Evolutionary conservation across 2,113 vertebrate species (phyloP).

Genomic region (Bufo bufo): DNA sequence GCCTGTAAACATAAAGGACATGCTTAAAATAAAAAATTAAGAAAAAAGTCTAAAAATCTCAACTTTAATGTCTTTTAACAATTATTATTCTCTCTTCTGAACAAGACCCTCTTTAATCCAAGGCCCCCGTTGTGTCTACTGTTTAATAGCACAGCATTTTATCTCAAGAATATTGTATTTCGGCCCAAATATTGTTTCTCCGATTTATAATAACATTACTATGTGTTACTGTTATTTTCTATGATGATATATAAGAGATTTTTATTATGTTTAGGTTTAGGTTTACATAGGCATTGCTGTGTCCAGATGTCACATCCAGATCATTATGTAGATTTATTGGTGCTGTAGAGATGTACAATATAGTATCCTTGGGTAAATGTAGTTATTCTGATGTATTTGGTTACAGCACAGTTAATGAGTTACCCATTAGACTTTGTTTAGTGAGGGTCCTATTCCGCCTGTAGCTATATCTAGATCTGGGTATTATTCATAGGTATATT

Average conservation of each 20-base stretch:
- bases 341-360: neutral
- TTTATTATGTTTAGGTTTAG: neutral
- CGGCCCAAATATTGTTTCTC: neutral
- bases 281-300: neutral
- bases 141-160: neutral
- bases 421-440: neutral
- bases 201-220: no score
- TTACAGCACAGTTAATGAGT: neutral
- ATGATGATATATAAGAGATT: neutral
- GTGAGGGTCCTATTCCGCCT: neutral
- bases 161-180: neutral
- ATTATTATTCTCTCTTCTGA: neutral
- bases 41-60: neutral
- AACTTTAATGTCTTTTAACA: neutral
- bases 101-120: neutral
- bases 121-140: neutral
- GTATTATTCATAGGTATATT: neutral
- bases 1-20: no score
- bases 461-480: neutral
- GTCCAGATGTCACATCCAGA: neutral
- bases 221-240: neutral
- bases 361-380: neutral
- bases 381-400: neutral
- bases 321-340: neutral
- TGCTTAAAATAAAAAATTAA: no score